Base-by-base conservation (phyloP, 2,888 invertebrate genomes). In the Vesta saturnalis region DNA sequence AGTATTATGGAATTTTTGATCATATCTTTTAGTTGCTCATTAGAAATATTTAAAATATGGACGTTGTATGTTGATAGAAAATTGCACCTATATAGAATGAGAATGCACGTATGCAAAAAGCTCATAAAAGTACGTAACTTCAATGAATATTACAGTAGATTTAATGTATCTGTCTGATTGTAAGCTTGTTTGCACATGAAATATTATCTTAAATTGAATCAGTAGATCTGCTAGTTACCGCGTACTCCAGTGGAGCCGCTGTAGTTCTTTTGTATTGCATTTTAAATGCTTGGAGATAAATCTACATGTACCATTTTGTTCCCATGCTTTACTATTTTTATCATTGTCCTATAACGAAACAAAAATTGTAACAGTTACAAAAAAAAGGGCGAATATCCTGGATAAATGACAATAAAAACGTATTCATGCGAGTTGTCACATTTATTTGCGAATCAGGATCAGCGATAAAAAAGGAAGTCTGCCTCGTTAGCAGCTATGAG, bases 121-220 rank as follows among this genome's bases (percentile, higher is more conserved):
- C 30, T 57, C 52, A 67, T 67, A 62, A 67, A 67, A 62, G 58
- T 52, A 39, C 39, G 39, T 39, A 49, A 19, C 52, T 23, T 49
- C 52, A 52, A 70, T 62, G 64, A 70, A 70, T 70, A 70, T 70
- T 70, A 70, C 64, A 64, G 64, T 67, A 49, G 68, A 75, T 74
- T 76, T 76, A 78, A 77, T 78, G 78, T 79, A 78, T 76, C 79
- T 79, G 79, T 80, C 79, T 72, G 77, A 73, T 77, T 67, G 77
- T 76, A 71, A 73, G 76, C 79, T 79, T 80, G 80, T 80, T 79
- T 77, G 72, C 73, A 72, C 75, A 78, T 80, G 80, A 80, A 79
- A 78, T 80, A 80, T 80, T 78, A 80, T 79, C 79, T 80, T 74
- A 79, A 80, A 80, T 79, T 79, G 78, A 80, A 79, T 80, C 79